phyloP scores from a whole-genome alignment of 2,113 vertebrate genomes.

The Lagopus muta region DNA sequence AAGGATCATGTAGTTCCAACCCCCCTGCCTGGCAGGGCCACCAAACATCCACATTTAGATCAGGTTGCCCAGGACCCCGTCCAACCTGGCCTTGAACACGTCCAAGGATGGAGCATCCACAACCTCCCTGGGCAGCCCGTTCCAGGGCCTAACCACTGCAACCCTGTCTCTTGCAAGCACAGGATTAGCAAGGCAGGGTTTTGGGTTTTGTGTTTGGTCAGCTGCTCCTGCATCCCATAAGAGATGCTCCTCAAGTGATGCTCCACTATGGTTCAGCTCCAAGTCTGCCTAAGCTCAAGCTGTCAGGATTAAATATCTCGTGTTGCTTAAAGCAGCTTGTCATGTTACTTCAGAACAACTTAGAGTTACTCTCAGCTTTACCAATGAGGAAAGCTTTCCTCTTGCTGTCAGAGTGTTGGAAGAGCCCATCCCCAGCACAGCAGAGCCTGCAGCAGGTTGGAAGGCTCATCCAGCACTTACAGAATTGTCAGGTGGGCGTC shows the following conservation, averaged over 20 bases:
- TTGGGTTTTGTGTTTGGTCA: background rate
- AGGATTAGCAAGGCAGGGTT: background rate
- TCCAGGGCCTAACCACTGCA: too few relatives aligned
- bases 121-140: too few relatives aligned
- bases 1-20: too few relatives aligned
- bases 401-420: background rate
- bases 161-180: background rate
- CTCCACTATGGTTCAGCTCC: background rate
- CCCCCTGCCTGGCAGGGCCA: too few relatives aligned
- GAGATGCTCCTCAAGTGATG: background rate
- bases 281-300: background rate
- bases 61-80: too few relatives aligned
- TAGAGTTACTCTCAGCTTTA: background rate
- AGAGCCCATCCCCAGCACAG: background rate
- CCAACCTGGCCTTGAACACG: too few relatives aligned
- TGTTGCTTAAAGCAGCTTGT: background rate
- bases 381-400: background rate
- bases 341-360: background rate
- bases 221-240: background rate
- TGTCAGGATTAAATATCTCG: background rate
- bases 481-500: background rate
- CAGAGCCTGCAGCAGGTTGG: background rate
- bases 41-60: too few relatives aligned
- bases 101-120: too few relatives aligned
- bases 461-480: background rate